These are phyloP conservation scores for Sebastes hopkinsi DNA, from an alignment of 2,797 vertebrate species.

Conservation along the genomic window DNA sequence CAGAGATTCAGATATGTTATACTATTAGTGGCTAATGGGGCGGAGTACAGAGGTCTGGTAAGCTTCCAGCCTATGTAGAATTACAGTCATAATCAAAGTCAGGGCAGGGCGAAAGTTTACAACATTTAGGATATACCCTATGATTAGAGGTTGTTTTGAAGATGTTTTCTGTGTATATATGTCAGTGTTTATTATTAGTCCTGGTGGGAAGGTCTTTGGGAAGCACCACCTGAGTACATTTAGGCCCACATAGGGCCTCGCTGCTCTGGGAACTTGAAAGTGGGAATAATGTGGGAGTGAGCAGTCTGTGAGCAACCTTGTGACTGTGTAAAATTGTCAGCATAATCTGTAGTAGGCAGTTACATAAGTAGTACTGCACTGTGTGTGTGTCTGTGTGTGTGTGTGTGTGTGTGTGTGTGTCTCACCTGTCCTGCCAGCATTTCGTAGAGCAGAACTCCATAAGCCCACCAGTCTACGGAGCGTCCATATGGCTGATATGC, in stretches of 20 bases:
- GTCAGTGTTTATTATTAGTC: not conserved
- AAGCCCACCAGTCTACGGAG: constrained; percentile 99
- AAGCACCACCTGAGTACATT: constrained; percentile 29
- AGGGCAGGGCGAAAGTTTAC: not conserved
- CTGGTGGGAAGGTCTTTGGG: constrained; percentile 18
- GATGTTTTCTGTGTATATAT: not conserved
- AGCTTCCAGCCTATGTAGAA: not conserved
- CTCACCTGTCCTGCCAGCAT: constrained; percentile 98
- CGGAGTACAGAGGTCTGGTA: not conserved
- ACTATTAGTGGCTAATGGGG: not conserved
- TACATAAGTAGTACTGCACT: not conserved
- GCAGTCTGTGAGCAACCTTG: constrained; percentile 3
- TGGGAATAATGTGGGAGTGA: constrained; percentile 16
- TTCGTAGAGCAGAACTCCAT: constrained; percentile 95
- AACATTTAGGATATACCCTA: not conserved
- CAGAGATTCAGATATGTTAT: not conserved
- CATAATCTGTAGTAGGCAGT: not conserved
- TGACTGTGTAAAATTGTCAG: not conserved
- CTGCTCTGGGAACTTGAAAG: not conserved
- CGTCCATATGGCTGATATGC: constrained; percentile 95
- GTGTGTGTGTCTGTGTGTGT: not conserved
- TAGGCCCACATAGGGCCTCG: not conserved
- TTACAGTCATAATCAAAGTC: not conserved
- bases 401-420: not conserved
- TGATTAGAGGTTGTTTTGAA: not conserved